A percentile compares a stretch with the other conserved stretches of the same genome.
Conservation (phyloP, 2,888 invertebrate species). For the Eupithecia subfuscata region DNA sequence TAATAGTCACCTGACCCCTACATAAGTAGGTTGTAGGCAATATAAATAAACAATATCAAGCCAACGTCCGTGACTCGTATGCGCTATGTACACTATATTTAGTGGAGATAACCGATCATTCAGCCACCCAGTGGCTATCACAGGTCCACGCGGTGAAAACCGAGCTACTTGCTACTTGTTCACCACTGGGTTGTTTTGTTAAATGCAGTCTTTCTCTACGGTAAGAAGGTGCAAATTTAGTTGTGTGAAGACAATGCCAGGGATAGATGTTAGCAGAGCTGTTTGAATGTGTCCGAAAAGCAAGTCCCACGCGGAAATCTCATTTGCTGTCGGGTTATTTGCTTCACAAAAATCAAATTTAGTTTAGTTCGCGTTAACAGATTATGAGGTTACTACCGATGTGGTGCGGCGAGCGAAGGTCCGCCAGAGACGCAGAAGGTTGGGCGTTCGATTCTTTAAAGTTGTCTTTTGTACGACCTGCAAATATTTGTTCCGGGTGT, state of each 20-base stretch:
- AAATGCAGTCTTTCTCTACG: background rate
- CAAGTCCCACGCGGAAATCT: background rate
- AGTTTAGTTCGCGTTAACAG: background rate
- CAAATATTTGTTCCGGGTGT: too few relatives aligned
- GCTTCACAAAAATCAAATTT: background rate
- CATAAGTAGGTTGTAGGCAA: slow-evolving; percentile 1
- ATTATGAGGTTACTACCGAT: too few relatives aligned
- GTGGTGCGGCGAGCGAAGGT: too few relatives aligned
- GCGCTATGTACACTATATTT: slow-evolving; percentile 51
- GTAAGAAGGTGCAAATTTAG: background rate
- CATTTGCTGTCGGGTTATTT: background rate
- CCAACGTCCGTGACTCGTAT: slow-evolving; percentile 46
- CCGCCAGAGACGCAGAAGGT: too few relatives aligned
- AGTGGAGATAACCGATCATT: slow-evolving; percentile 66
- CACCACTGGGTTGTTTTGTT: background rate
- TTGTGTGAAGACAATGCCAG: background rate
- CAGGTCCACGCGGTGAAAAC: slow-evolving; percentile 41
- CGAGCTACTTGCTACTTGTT: background rate
- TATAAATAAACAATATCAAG: slow-evolving; percentile 44
- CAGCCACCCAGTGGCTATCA: slow-evolving; percentile 69
- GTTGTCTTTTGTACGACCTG: too few relatives aligned
- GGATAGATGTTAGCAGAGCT: too few relatives aligned
- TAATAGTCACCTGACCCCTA: slow-evolving; percentile 3
- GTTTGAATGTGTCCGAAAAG: too few relatives aligned
- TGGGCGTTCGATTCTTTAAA: too few relatives aligned